Percentiles rank a stretch among this genome's conserved stretches.
Evolutionary conservation across 2,888 invertebrate genomes (phyloP).

Genomic region (Timema podura): DNA sequence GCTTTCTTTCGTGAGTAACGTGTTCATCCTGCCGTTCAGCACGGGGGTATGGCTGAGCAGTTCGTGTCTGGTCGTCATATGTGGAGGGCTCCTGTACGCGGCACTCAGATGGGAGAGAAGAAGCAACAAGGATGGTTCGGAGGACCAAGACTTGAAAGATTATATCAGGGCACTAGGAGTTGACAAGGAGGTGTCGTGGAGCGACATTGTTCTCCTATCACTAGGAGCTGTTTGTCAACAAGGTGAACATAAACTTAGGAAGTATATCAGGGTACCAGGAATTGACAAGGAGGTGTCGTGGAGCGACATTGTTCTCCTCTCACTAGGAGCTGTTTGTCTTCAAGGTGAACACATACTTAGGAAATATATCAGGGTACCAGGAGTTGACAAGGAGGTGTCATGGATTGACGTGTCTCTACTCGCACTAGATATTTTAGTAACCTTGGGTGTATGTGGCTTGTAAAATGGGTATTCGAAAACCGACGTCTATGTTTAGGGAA

Average conservation of each 20-base stretch:
- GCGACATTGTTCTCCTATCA: constrained; percentile 26
- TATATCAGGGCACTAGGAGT: not conserved
- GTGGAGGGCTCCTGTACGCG: constrained; percentile 14
- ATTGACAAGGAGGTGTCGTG: not conserved
- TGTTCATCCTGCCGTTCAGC: constrained; percentile 30
- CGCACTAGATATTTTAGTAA: too few species aligned
- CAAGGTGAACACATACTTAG: constrained; percentile 20
- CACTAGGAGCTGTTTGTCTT: constrained; percentile 29
- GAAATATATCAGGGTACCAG: too few species aligned
- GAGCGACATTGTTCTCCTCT: constrained; percentile 25
- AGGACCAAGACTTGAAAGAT: not conserved
- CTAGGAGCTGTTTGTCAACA: constrained; percentile 31
- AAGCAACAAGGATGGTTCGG: not conserved
- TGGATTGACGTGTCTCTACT: too few species aligned
- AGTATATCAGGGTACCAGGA: too few species aligned
- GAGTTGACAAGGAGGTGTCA: too few species aligned
- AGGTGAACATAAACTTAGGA: constrained; percentile 15
- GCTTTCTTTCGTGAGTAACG: constrained; percentile 27
- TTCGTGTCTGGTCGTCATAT: constrained; percentile 22
- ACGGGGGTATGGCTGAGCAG: constrained; percentile 25
- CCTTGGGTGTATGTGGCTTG: too few species aligned
- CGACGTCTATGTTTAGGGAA: too few species aligned
- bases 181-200: constrained; percentile 20
- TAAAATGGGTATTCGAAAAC: too few species aligned
- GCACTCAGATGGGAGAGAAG: constrained; percentile 20